phyloP scores from a whole-genome alignment of 2,113 vertebrate species.

The Gnathonemus echidnorhynchus region DNA sequence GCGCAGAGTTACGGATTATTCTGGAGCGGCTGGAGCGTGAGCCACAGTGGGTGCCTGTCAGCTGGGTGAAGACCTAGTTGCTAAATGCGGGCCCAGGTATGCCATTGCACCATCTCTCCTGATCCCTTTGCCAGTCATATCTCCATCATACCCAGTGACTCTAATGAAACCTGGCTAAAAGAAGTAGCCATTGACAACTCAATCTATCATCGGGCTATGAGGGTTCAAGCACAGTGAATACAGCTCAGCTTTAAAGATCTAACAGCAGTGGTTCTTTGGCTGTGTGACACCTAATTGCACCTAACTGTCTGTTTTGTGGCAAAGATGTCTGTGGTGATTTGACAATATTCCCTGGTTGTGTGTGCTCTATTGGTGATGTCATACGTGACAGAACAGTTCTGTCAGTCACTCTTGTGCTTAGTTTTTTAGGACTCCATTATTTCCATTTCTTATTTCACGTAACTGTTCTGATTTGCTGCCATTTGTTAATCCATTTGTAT shows the following conservation, averaged over 20 bases:
- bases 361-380: not conserved
- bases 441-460: not conserved
- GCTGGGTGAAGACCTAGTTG: constrained; percentile 70
- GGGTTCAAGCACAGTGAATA: not conserved
- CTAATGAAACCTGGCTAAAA: not conserved
- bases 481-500: not conserved
- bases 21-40: constrained; percentile 72
- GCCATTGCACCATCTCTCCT: not conserved
- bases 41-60: constrained; percentile 79
- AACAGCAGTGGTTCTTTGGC: not conserved
- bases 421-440: not conserved
- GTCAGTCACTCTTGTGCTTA: not conserved
- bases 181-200: not conserved
- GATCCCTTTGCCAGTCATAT: not conserved
- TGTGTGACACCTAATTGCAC: not conserved
- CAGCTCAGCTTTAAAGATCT: not conserved
- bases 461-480: not conserved
- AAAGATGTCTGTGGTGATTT: not conserved
- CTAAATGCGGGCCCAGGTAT: not conserved
- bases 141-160: not conserved
- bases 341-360: not conserved
- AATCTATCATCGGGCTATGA: not conserved
- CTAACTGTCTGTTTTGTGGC: not conserved
- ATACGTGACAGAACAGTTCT: not conserved
- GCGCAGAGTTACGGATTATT: constrained; percentile 65